Conservation (phyloP, 1,140 invertebrate species). For the Drosophila carrolli region DNA sequence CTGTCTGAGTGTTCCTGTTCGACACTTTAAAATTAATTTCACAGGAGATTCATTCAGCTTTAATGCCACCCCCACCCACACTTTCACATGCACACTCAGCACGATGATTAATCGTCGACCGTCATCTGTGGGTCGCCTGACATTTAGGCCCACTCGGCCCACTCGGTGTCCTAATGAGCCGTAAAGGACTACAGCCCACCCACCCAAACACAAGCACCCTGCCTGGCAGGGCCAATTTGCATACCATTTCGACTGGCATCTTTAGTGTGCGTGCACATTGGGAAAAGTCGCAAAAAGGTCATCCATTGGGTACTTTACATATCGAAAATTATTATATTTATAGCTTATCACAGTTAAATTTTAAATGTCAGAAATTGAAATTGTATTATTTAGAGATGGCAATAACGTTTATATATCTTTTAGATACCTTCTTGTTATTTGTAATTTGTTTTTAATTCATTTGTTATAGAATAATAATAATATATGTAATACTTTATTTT, state of each 20-base stretch:
- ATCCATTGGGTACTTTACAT: slow-evolving; percentile 2
- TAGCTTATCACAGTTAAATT: background rate
- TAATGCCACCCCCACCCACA: slow-evolving; percentile 22
- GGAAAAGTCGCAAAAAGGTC: slow-evolving; percentile 13
- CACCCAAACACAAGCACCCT: slow-evolving; percentile 3
- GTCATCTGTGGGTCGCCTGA: slow-evolving; percentile 8
- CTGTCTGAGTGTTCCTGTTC: slow-evolving; percentile 19
- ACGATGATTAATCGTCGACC: slow-evolving; percentile 37
- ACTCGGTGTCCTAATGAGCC: slow-evolving; percentile 49
- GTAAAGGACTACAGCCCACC: slow-evolving; percentile 28
- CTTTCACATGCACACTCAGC: slow-evolving; percentile 4
- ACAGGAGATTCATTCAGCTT: slow-evolving; percentile 36
- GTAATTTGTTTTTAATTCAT: no score
- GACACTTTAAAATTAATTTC: slow-evolving; percentile 69
- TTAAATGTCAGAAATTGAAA: background rate
- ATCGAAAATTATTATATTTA: background rate
- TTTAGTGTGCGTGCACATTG: slow-evolving; percentile 11
- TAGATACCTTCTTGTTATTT: no score
- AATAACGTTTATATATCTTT: no score
- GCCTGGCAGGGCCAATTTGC: slow-evolving; percentile 43
- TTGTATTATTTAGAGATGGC: background rate
- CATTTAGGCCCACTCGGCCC: slow-evolving; percentile 25
- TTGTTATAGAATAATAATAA: no score
- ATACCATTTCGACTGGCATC: slow-evolving; percentile 40
- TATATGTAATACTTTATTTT: no score